Base-by-base conservation (phyloP, 1,140 invertebrate genomes). In the Orchestia grillus region DNA sequence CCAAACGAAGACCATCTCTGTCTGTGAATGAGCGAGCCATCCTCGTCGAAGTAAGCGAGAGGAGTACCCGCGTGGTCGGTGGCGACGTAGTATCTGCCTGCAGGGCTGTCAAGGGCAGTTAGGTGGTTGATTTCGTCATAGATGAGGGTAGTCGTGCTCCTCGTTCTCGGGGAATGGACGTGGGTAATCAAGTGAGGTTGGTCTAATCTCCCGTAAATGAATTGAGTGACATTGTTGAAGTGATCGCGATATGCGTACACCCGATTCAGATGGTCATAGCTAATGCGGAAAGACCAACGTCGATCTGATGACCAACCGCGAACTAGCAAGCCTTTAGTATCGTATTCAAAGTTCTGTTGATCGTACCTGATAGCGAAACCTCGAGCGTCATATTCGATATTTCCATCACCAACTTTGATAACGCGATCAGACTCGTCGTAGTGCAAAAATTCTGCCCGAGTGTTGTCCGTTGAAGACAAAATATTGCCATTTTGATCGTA, bases 401-500 rank as follows among this genome's bases (percentile, higher is more conserved):
- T 98, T 0, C 99, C 98, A 96, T 99, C 98, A 42, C 99, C 99
- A 96, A 98, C 98, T 92, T 99, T 98, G 40, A 98, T 98, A 6
- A 99, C 98, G 92, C 99, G 98, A 97, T 99, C 99, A 0, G 99
- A 99, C 96, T 98, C 98, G 97, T 99, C 99, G 97, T 99, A 99
- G 16, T 98, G 98, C 6, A 99, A 97, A n/a, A 98, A 98, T 15
- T 98, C 98, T 97, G 99, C 99, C 96, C 99, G 98, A 0, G 98
- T 98, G 96, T 98, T 98, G 96, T 99, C 98, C 1, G 99, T 98
- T 15, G 99, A 98, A 11, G 98, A 98, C 87, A 99, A 98, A 3
- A 99, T 98, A 97, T 99, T 99, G 44, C 99, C 99, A 97, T 99
- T 99, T 97, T 99, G 99, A 97, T 99, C 99, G 97, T 99, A 99